These are phyloP conservation scores for Iphiclides podalirius DNA, from an alignment of 2,888 invertebrate species.

Conservation along the genomic window DNA sequence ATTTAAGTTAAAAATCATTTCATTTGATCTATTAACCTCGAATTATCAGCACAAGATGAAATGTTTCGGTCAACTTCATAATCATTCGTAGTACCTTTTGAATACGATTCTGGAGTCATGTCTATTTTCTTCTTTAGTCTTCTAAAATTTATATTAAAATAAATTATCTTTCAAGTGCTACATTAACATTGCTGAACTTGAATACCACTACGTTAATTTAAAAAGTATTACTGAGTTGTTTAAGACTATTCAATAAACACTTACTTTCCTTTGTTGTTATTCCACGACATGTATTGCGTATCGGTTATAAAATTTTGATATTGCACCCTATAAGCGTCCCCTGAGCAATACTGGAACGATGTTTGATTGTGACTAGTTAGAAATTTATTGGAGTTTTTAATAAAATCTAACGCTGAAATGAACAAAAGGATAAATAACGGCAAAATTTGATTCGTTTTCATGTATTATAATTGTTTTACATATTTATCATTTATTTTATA, in stretches of 20 bases:
- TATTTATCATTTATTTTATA: no score
- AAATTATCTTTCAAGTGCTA: no score
- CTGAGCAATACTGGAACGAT: slow-evolving; percentile 38
- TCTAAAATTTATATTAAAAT: no score
- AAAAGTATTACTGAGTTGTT: no score
- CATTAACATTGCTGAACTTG: no score
- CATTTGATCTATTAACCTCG: slow-evolving; percentile 46
- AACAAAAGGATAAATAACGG: neutral
- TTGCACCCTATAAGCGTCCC: slow-evolving; percentile 48
- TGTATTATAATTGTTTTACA: no score
- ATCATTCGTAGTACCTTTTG: slow-evolving; percentile 44
- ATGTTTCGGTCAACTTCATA: slow-evolving; percentile 43
- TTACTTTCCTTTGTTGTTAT: slow-evolving; percentile 58
- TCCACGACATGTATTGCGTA: slow-evolving; percentile 60
- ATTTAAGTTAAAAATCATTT: neutral
- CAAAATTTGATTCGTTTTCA: neutral
- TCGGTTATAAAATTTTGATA: slow-evolving; percentile 36
- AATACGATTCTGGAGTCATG: slow-evolving; percentile 52
- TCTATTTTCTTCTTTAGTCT: slow-evolving; percentile 51
- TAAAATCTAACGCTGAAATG: slow-evolving; percentile 53
- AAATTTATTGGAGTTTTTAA: slow-evolving; percentile 41
- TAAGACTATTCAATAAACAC: no score
- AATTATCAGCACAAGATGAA: slow-evolving; percentile 56
- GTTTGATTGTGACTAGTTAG: slow-evolving; percentile 32
- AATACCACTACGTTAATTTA: no score